Base-by-base conservation (phyloP, 2,888 invertebrate genomes). In the Agrypnus murinus region DNA sequence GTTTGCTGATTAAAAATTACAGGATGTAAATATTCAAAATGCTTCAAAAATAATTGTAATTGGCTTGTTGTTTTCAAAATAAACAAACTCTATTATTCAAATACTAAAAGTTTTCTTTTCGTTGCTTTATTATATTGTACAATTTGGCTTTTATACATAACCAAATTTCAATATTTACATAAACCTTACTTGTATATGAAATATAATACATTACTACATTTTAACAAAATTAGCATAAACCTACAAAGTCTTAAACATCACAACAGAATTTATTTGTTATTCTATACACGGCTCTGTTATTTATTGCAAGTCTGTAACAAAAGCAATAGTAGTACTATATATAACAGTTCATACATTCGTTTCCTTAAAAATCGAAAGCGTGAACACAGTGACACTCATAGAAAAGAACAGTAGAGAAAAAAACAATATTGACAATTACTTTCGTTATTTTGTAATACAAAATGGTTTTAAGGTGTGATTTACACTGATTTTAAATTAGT, bases 361-460 rank as follows among this genome's bases (percentile, higher is more conserved):
- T 43, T 59, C 58, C 58, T 25, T 9, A 55, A 36, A 43, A 59
- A 59, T 7, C 58, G 58, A 59, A 59, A 59, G 58, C 58, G 58
- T 59, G 58, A 43, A 55, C n/a, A 55, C 34, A 36, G 55, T 17
- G 55, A 17, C 55, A 17, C 55, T 25, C 5, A 25, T 25, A 25
- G 25, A 25, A 25, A 25, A 3, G 25, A 25, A 55, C 40, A 12
- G 10, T n/a, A n/a, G n/a, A 7, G 3, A 40, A 40, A 40, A 55
- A 36, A 17, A 55, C 58, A 59, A 43, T 59, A 43, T 43, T 43
- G 40, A 59, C 58, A 59, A 59, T 59, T 59, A 55, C 55, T 55
- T 55, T 55, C 55, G 17, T 17, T 25, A 15, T 55, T 55, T 55
- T 55, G 55, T 38, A 55, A 55, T 36, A 36, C 10, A 14, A 25